phyloP scores from a whole-genome alignment of 1,140 invertebrate genomes.

The Goniozus legneri region DNA sequence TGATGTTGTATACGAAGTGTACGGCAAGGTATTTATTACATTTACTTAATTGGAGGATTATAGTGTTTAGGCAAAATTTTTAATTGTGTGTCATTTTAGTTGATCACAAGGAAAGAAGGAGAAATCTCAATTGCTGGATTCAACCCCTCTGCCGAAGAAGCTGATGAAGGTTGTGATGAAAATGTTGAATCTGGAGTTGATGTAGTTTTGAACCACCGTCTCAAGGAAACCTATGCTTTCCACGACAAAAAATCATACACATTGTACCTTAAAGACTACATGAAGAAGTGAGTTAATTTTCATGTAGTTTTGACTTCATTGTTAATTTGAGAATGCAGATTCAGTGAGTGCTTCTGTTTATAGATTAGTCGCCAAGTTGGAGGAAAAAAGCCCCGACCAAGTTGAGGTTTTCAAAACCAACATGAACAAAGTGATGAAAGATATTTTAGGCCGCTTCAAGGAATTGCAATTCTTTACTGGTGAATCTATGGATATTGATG shows the following conservation, averaged over 20 bases:
- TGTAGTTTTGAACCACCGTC: constrained; percentile 88
- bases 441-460: constrained; percentile 86
- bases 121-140: constrained; percentile 81
- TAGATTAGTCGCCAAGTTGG: constrained; percentile 77
- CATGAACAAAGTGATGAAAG: constrained; percentile 94
- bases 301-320: constrained; percentile 7
- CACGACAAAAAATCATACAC: constrained; percentile 88
- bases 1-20: constrained; percentile 92
- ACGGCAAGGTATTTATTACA: constrained; percentile 75
- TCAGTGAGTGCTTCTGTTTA: constrained; percentile 34
- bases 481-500: constrained; percentile 91
- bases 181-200: constrained; percentile 80
- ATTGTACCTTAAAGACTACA: constrained; percentile 91
- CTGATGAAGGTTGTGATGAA: constrained; percentile 79
- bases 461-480: constrained; percentile 94
- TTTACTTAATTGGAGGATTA: no score
- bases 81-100: constrained; percentile 45
- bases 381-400: constrained; percentile 76
- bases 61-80: background rate
- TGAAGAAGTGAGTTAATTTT: constrained; percentile 78
- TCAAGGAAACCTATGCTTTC: constrained; percentile 83
- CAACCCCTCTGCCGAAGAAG: constrained; percentile 91
- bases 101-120: constrained; percentile 74
- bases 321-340: constrained; percentile 4
- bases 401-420: constrained; percentile 87